Evolutionary conservation across 2,888 invertebrate genomes (phyloP).

Genomic region (Drosophila robusta): DNA sequence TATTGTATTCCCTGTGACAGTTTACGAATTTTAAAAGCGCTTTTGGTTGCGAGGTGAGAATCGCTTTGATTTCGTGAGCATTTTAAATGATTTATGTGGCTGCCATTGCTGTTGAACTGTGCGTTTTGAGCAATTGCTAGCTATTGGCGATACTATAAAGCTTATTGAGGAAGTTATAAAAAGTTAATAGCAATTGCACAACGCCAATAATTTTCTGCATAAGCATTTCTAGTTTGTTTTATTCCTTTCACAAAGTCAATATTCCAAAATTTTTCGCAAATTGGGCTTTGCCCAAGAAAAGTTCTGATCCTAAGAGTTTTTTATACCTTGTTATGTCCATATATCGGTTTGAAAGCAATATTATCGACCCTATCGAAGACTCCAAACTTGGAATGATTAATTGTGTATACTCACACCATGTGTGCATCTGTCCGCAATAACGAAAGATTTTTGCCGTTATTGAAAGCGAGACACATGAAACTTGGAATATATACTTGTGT

Average conservation of each 20-base stretch:
- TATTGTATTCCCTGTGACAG: constrained; percentile 65
- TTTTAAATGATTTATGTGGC: constrained; percentile 65
- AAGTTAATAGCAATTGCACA: constrained; percentile 23
- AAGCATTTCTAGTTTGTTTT: constrained; percentile 9
- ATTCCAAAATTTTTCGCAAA: constrained; percentile 18
- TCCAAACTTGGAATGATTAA: too few relatives aligned
- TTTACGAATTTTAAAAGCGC: constrained; percentile 71
- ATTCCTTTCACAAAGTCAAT: constrained; percentile 7
- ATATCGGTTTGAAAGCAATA: too few relatives aligned
- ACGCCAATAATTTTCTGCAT: constrained; percentile 8
- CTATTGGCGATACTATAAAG: constrained; percentile 12
- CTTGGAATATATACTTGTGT: too few relatives aligned
- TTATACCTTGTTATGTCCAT: too few relatives aligned
- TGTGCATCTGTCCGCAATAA: too few relatives aligned
- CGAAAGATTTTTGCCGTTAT: too few relatives aligned
- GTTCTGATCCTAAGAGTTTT: too few relatives aligned
- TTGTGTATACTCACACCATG: too few relatives aligned
- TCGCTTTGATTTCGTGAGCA: constrained; percentile 53
- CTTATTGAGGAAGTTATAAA: constrained; percentile 53
- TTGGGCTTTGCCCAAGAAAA: background rate
- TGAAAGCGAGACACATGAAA: too few relatives aligned
- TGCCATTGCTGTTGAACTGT: constrained; percentile 21
- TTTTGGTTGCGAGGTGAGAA: constrained; percentile 37
- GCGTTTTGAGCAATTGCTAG: constrained; percentile 38
- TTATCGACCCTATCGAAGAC: too few relatives aligned